Percentiles rank a stretch among this genome's conserved stretches.
phyloP scores from a whole-genome alignment of 2,113 vertebrate species.

The Myrmecophaga tridactyla region DNA sequence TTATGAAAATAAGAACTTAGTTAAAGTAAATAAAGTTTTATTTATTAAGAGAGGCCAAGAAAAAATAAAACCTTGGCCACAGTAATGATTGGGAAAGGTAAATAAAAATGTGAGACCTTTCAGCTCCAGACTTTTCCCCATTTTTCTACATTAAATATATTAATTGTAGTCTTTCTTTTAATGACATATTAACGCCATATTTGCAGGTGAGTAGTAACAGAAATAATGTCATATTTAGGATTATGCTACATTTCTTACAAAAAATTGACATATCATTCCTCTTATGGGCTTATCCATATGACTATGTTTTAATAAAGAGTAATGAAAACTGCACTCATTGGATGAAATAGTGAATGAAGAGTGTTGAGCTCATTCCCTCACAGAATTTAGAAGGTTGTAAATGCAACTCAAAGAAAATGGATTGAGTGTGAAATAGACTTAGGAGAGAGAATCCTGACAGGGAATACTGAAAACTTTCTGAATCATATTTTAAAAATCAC shows the following conservation, averaged over 20 bases:
- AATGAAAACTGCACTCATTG: accelerated
- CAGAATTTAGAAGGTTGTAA: accelerated
- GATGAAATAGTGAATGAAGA: accelerated
- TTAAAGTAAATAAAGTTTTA: neutral
- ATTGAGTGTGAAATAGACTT: no score
- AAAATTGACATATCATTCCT: neutral
- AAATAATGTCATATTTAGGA: neutral
- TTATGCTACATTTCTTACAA: neutral
- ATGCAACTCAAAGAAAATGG: neutral
- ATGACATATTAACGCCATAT: neutral
- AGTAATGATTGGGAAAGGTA: neutral
- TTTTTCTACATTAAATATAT: neutral
- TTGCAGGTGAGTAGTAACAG: neutral
- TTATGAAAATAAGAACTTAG: neutral
- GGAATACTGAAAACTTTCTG: no score
- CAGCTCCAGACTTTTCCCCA: neutral
- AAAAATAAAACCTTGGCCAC: accelerated
- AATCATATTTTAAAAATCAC: neutral
- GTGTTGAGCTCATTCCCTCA: accelerated
- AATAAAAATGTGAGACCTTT: accelerated
- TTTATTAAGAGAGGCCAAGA: neutral
- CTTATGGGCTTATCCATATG: accelerated
- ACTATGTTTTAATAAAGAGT: neutral
- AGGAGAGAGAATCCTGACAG: neutral
- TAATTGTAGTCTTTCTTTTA: neutral